phyloP scores from a whole-genome alignment of 2,797 vertebrate species.

The Lophius americanus region DNA sequence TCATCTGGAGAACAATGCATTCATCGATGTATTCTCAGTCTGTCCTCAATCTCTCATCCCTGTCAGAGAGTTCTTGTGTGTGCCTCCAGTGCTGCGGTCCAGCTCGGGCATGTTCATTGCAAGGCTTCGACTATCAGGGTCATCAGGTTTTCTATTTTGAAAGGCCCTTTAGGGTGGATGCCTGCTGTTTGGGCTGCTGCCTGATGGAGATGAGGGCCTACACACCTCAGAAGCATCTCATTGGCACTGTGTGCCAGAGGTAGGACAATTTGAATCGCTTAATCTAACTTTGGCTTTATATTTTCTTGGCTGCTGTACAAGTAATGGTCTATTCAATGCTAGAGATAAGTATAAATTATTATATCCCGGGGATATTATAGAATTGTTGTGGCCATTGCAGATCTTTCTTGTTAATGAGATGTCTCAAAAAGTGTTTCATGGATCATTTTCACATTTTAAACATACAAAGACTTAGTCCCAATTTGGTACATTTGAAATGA shows the following conservation, averaged over 20 bases:
- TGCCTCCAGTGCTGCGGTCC: slow-evolving; percentile 84
- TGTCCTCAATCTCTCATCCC: slow-evolving; percentile 7
- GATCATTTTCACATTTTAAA: no score
- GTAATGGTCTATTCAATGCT: no score
- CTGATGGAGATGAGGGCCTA: slow-evolving; percentile 83
- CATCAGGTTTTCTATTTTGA: slow-evolving; percentile 77
- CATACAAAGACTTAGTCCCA: no score
- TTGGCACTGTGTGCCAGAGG: slow-evolving; percentile 76
- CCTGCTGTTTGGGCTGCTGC: slow-evolving; percentile 82
- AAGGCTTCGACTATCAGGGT: slow-evolving; percentile 74
- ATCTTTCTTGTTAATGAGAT: no score
- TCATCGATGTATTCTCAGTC: background rate
- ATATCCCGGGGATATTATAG: no score
- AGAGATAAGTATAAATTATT: no score
- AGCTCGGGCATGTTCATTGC: slow-evolving; percentile 75
- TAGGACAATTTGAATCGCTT: slow-evolving; percentile 19
- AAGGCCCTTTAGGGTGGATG: slow-evolving; percentile 76
- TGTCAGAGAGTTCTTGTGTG: slow-evolving; percentile 81
- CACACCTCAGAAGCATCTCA: slow-evolving; percentile 65
- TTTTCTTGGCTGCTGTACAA: background rate
- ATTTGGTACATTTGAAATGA: no score
- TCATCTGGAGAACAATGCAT: background rate
- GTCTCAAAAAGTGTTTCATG: no score
- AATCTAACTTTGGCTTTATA: background rate
- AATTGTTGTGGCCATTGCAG: no score